Base-by-base conservation (phyloP, 2,113 vertebrate genomes). In the Ceratotherium simum region DNA sequence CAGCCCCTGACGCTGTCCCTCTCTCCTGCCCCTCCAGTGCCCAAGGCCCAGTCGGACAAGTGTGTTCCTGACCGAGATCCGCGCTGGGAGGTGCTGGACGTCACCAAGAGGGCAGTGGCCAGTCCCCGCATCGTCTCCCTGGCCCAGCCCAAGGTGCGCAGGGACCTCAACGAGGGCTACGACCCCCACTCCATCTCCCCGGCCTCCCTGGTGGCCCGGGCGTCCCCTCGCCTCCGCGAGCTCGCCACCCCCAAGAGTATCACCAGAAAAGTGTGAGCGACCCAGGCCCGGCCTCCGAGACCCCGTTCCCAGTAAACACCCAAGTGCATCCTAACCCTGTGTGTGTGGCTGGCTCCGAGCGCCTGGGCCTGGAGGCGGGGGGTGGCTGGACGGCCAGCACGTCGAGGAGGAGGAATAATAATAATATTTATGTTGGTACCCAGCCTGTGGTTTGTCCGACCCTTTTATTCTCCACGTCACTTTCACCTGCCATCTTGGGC, bases 11-110 rank as follows among this genome's bases (percentile, higher is more conserved):
- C 7, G 7, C n/a, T 10, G 18, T 11, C 72, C 48, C 36, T 58
- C 29, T 93, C 46, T 90, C 12, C n/a, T 18, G 13, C 51, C 21
- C 25, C 23, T 92, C 25, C 46, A 98, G 98, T 9, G 79, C 98
- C 98, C 64, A 98, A 98, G 70, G 58, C 46, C 39, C 82, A 46
- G 79, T 97, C 96, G 3, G 94, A 97, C 29, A 79, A 97, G 65
- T 98, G 97, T 7, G n/a, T 97, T 42, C 97, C 95, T 46, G 98
- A 98, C 90, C 97, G 97, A 8, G 88, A 90, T n/a, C 92, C 98
- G 0, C 90, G 76, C 54, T 97, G 97, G 97, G 81, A 78, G 21
- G 84, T 98, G 75, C 90, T 91, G 73, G 92, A 97, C 0, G 65
- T 20, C 79, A 90, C 98, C 88, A 98, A 97, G 91, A 96, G 96